Evolutionary conservation across 2,797 vertebrate genomes (phyloP).

Genomic region (Remorina albescens): DNA sequence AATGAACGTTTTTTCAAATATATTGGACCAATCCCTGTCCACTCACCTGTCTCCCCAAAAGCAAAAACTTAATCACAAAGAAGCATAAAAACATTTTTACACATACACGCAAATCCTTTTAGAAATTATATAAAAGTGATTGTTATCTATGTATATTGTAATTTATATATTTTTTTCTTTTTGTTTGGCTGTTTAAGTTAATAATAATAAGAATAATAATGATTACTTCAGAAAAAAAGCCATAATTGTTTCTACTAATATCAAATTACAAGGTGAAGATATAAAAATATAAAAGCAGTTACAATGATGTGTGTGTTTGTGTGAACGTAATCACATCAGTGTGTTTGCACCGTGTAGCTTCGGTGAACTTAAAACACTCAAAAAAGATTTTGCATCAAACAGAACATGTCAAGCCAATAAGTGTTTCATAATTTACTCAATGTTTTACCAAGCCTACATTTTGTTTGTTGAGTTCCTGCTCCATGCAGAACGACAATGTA

Average conservation of each 20-base stretch:
- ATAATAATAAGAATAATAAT: too few relatives aligned
- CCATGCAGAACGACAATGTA: constrained; percentile 2
- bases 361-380: not conserved
- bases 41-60: not conserved
- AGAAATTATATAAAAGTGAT: too few relatives aligned
- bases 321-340: not conserved
- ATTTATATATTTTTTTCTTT: too few relatives aligned
- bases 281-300: not conserved
- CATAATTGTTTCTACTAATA: too few relatives aligned
- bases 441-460: constrained; percentile 25
- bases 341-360: not conserved
- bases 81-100: too few relatives aligned
- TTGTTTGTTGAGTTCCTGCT: constrained; percentile 27
- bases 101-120: too few relatives aligned
- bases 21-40: not conserved
- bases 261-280: not conserved
- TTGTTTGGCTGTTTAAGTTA: too few relatives aligned
- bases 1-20: not conserved
- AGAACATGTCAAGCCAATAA: constrained; percentile 7
- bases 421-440: constrained; percentile 14
- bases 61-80: not conserved
- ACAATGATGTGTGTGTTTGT: not conserved
- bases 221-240: too few relatives aligned
- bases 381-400: not conserved
- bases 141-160: too few relatives aligned